phyloP scores from a whole-genome alignment of 2,113 vertebrate genomes.

The Seriola rivoliana region DNA sequence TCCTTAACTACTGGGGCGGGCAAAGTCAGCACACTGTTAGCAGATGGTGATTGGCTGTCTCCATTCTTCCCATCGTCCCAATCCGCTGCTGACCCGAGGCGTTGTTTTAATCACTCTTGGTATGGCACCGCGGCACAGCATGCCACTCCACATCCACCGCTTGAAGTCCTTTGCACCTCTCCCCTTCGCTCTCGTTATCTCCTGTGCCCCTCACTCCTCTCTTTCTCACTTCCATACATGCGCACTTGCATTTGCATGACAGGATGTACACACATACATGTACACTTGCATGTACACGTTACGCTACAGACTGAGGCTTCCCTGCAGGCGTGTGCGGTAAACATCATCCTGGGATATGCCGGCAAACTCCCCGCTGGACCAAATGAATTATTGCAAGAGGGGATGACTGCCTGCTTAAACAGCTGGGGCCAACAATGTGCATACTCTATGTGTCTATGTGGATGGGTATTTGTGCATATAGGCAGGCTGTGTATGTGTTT shows the following conservation, averaged over 20 bases:
- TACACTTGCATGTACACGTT: slow-evolving; percentile 5
- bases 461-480: not conserved
- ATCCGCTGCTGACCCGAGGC: slow-evolving; percentile 70
- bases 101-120: slow-evolving; percentile 78
- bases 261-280: slow-evolving; percentile 15
- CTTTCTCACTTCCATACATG: not conserved
- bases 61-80: slow-evolving; percentile 54
- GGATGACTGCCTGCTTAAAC: slow-evolving; percentile 39
- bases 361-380: slow-evolving; percentile 57
- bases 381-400: slow-evolving; percentile 70
- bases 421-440: slow-evolving; percentile 36
- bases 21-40: slow-evolving; percentile 69
- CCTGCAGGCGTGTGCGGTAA: slow-evolving; percentile 53
- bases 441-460: slow-evolving; percentile 13
- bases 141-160: slow-evolving; percentile 29
- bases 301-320: slow-evolving; percentile 12
- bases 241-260: slow-evolving; percentile 8
- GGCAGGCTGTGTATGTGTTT: slow-evolving; percentile 6
- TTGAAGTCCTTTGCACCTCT: slow-evolving; percentile 19
- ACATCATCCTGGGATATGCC: slow-evolving; percentile 53
- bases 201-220: not conserved
- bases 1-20: slow-evolving; percentile 65
- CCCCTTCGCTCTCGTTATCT: slow-evolving; percentile 28
- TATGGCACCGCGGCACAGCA: slow-evolving; percentile 28
- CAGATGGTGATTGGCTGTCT: slow-evolving; percentile 72